Conservation (phyloP, 1,140 invertebrate species). For the Conus betulinus region DNA sequence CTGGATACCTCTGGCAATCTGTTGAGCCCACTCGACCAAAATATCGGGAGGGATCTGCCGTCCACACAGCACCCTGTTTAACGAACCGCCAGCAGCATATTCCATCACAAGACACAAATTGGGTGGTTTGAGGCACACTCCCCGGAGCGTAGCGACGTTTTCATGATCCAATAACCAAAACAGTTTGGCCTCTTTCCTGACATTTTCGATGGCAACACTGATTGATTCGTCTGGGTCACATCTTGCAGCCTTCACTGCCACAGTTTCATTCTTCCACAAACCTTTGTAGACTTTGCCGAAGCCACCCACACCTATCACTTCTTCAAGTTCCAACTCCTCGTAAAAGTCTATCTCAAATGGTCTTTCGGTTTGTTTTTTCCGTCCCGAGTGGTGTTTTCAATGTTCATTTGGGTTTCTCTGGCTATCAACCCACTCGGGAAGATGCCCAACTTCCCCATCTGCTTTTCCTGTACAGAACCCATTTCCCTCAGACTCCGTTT, state of each 20-base stretch:
- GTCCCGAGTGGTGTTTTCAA: constrained; percentile 76
- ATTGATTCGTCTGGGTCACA: constrained; percentile 93
- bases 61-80: constrained; percentile 91
- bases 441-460: constrained; percentile 86
- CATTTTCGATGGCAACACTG: constrained; percentile 88
- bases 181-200: constrained; percentile 94
- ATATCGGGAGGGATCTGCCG: constrained; percentile 93
- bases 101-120: constrained; percentile 98
- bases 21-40: constrained; percentile 96
- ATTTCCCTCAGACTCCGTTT: constrained; percentile 96
- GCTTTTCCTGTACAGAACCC: constrained; percentile 99
- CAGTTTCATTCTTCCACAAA: constrained; percentile 87
- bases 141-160: constrained; percentile 94
- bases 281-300: constrained; percentile 96
- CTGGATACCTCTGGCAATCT: constrained; percentile 96
- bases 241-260: constrained; percentile 95
- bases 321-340: constrained; percentile 89
- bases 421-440: constrained; percentile 95
- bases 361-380: constrained; percentile 75
- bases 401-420: constrained; percentile 78
- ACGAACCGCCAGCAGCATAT: constrained; percentile 93
- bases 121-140: constrained; percentile 93
- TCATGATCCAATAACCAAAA: constrained; percentile 95
- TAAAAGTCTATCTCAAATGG: constrained; percentile 91
- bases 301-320: constrained; percentile 97